Conservation (phyloP, 2,888 invertebrate species). For the Thelaira solivaga region DNA sequence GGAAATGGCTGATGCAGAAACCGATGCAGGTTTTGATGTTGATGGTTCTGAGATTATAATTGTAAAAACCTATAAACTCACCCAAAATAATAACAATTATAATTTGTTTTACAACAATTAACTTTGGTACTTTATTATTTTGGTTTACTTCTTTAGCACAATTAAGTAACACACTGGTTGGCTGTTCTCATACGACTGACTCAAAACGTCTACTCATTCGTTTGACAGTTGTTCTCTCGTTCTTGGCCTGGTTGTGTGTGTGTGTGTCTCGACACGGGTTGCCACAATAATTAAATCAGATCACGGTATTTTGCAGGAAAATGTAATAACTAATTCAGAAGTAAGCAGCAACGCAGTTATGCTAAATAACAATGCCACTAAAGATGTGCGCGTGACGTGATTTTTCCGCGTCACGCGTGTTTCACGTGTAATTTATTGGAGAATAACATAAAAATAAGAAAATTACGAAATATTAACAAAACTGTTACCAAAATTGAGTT, state of each 20-base stretch:
- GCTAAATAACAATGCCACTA: too few relatives aligned
- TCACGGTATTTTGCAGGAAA: not conserved
- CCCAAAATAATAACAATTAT: conserved; percentile 5
- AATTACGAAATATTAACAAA: too few relatives aligned
- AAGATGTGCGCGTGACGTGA: too few relatives aligned
- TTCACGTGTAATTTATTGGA: too few relatives aligned
- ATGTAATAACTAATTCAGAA: not conserved
- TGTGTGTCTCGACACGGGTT: not conserved
- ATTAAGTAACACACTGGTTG: too few relatives aligned
- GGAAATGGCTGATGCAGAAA: conserved; percentile 16
- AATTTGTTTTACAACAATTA: not conserved
- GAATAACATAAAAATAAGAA: too few relatives aligned
- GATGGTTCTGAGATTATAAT: conserved; percentile 4
- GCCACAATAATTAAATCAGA: not conserved
- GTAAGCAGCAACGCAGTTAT: too few relatives aligned
- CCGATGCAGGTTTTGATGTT: conserved; percentile 7
- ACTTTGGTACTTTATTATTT: too few relatives aligned
- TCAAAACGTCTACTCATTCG: not conserved
- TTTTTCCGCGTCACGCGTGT: too few relatives aligned
- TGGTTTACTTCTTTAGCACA: too few relatives aligned
- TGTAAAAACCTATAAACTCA: not conserved
- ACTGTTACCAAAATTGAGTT: too few relatives aligned
- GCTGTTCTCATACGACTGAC: not conserved
- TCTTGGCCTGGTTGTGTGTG: not conserved
- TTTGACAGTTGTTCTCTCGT: not conserved